Base-by-base conservation (phyloP, 2,888 invertebrate species). In the Tetropium fuscum region DNA sequence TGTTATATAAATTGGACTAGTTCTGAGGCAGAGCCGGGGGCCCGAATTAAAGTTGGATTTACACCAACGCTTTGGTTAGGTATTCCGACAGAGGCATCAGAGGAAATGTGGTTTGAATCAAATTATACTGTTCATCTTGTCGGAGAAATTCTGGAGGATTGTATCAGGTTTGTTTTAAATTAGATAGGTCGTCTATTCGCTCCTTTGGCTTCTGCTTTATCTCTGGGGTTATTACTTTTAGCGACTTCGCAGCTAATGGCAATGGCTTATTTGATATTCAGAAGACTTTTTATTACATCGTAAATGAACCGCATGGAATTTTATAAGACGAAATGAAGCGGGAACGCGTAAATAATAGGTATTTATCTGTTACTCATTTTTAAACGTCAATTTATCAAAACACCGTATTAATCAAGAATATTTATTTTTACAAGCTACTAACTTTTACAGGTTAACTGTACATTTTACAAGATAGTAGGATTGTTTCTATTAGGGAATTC, bases 111-210 rank as follows among this genome's bases (percentile, higher is more conserved):
- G 73, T 73, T 74, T 70, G 74, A 77, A 78, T 78, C 77, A 74
- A 77, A 78, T 78, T 78, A 77, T 77, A 67, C 72, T 75, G 75
- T 74, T 75, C 75, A 73, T 78, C 76, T 75, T 77, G 76, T 77
- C 76, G 65, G 69, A 71, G 74, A 73, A 76, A 77, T 75, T 76
- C 68, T 65, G 56, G 66, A 63, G 73, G 73, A 76, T 77, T 74
- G 74, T 73, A 76, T 76, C 73, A 70, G 74, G 72, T 73, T 72
- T 73, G 71, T 71, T 73, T 71, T 67, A 71, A 75, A 74, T 75
- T 73, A 70, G 73, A 70, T 62, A 57, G 63, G 66, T 43, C 66
- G 61, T 59, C 48, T 63, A 57, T 55, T 51, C 53, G 58, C 56
- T 53, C 62, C 40, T 38, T 27, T 27, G 3, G 15, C 11, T 18